Conservation (phyloP, 2,797 vertebrate genomes). For the Phyllotis vaccarum region DNA sequence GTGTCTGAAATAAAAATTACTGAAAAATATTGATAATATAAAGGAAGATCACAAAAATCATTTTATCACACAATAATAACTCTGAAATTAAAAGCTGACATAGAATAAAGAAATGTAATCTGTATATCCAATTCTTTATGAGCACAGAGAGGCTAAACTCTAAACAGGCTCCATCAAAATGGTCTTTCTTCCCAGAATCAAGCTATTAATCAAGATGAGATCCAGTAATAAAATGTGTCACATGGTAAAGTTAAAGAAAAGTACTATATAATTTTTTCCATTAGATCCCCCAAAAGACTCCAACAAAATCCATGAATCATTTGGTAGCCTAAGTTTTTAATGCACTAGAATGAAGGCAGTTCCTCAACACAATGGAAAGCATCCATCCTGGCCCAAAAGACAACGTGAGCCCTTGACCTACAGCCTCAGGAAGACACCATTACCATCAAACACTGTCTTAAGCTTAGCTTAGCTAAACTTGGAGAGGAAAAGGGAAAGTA, state of each 20-base stretch:
- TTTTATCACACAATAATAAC: constrained; percentile 23
- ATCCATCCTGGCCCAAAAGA: not conserved
- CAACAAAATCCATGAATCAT: constrained; percentile 54
- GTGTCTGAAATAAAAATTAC: constrained; percentile 44
- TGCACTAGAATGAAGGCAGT: constrained; percentile 11
- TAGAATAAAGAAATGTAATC: constrained; percentile 30
- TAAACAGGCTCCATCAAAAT: constrained; percentile 47
- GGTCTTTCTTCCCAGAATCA: constrained; percentile 44
- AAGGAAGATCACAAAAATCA: constrained; percentile 4
- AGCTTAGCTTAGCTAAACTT: not conserved
- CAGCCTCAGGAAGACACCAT: not conserved
- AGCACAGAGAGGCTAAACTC: constrained; percentile 27
- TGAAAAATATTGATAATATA: constrained; percentile 22
- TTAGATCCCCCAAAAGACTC: not conserved
- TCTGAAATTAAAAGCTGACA: constrained; percentile 63
- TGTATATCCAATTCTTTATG: constrained; percentile 40
- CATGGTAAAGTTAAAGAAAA: constrained; percentile 38
- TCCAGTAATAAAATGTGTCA: constrained; percentile 60
- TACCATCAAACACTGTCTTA: not conserved
- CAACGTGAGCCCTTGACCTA: not conserved
- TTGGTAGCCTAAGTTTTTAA: constrained; percentile 48
- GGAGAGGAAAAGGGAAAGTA: constrained; percentile 23
- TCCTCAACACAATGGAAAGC: not conserved
- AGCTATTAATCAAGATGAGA: constrained; percentile 53
- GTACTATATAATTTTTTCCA: constrained; percentile 54